Base-by-base conservation (phyloP, 2,797 vertebrate genomes). In the Pangasius macronema region DNA sequence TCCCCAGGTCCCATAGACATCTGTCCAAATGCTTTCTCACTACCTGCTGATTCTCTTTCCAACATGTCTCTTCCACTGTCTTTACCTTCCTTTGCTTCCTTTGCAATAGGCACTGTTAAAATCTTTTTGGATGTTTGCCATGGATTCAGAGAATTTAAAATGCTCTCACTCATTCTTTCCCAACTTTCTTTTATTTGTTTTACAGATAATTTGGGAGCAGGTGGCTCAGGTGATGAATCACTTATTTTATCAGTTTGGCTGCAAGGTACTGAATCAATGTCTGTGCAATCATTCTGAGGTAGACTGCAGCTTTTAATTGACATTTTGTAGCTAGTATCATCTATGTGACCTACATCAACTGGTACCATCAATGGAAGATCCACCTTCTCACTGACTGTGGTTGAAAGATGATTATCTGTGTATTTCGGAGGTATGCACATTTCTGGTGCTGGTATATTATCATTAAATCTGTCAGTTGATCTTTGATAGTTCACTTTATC, bases 1-100 rank as follows among this genome's bases (percentile, higher is more conserved):
- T 94, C 93, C 93, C 91, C 92, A 53, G 93, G 91, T 94, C 92
- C 91, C 88, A 90, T 87, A 83, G 81, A 63, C 30, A 68, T 57
- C 57, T 79, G 81, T 24, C 75, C 30, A 20, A 36, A 89, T 87
- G 92, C 92, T 87, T 93, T 93, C 79, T 55, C 70, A 65, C 33
- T 68, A 55, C 82, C 80, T 83, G n/a, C 72, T 55, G 67, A 86
- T 85, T 89, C 65, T 72, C 84, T 80, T 72, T 81, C 39, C 24
- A 86, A 94, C 89, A 90, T 94, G 88, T 87, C 75, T 84, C 46
- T 93, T 90, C 80, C 87, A 82, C 90, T 13, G 70, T 92, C 90
- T 92, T 87, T 88, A 82, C 87, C 87, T 73, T 92, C 88, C 92
- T 90, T 88, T 89, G 92, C 18, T 16, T 87, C 87, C 85, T 88